These are phyloP conservation scores for Phocides pigmalion DNA, from an alignment of 1,140 invertebrate species.

Conservation along the genomic window DNA sequence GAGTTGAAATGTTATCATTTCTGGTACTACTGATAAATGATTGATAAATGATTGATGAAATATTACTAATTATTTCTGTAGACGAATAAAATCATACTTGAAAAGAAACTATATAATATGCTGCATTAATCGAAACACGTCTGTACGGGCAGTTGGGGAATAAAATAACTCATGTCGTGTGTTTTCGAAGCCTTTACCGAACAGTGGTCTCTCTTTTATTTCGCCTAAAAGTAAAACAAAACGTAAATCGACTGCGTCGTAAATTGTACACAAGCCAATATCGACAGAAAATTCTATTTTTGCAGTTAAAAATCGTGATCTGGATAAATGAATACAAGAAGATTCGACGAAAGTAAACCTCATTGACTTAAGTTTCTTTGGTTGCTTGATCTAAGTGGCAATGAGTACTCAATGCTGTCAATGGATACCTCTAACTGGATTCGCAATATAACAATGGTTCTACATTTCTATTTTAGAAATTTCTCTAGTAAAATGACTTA, in stretches of 20 bases:
- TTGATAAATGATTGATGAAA: too few relatives aligned
- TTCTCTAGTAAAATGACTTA: too few relatives aligned
- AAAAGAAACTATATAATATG: background rate
- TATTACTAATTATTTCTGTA: too few relatives aligned
- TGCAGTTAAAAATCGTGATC: background rate
- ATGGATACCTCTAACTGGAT: too few relatives aligned
- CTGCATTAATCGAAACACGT: slow-evolving; percentile 7
- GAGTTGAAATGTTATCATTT: too few relatives aligned
- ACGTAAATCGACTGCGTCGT: slow-evolving; percentile 6
- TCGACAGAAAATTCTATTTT: slow-evolving; percentile 9
- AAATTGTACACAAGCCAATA: slow-evolving; percentile 19
- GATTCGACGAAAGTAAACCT: background rate
- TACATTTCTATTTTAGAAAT: too few relatives aligned
- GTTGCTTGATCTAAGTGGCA: too few relatives aligned
- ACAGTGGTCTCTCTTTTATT: slow-evolving; percentile 28
- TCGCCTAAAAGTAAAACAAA: slow-evolving; percentile 22
- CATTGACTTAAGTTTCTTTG: too few relatives aligned
- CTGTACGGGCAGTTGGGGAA: slow-evolving; percentile 2
- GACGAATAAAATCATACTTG: too few relatives aligned
- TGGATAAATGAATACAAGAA: background rate
- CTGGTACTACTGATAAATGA: too few relatives aligned
- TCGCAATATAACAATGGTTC: too few relatives aligned
- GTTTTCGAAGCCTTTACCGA: slow-evolving; percentile 14
- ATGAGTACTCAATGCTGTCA: too few relatives aligned
- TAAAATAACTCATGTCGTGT: slow-evolving; percentile 17